These are phyloP conservation scores for Telmatochromis sp. DNA, from an alignment of 2,113 vertebrate species.

Conservation along the genomic window DNA sequence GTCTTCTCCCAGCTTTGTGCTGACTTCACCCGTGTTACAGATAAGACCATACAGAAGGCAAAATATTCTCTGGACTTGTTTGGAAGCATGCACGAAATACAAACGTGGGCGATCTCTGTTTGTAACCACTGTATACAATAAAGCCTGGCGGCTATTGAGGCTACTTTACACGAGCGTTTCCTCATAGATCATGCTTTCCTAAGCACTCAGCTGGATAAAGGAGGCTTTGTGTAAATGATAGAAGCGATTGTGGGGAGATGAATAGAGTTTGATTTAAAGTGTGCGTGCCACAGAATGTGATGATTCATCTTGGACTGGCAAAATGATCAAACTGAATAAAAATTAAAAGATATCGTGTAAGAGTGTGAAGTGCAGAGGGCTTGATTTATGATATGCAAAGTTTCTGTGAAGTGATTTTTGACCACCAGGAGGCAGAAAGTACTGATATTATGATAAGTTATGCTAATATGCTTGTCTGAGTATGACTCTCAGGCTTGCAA, in stretches of 20 bases:
- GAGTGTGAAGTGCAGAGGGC: not conserved
- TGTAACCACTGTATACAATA: not conserved
- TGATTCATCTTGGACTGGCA: not conserved
- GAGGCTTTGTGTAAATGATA: conserved; percentile 4
- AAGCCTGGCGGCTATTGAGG: not conserved
- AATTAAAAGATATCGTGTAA: not conserved
- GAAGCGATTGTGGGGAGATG: not conserved
- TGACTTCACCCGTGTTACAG: not conserved
- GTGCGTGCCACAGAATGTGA: not conserved
- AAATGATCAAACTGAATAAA: not conserved
- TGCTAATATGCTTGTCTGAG: not conserved
- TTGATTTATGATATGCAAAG: not conserved
- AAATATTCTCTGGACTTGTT: conserved; percentile 28
- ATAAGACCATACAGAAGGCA: conserved; percentile 24
- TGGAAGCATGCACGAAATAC: conserved; percentile 6
- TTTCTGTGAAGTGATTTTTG: not conserved
- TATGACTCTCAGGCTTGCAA: not conserved
- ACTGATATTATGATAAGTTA: not conserved
- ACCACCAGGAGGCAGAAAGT: not conserved
- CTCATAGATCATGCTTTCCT: conserved; percentile 2
- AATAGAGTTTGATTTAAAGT: not conserved
- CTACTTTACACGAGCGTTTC: not conserved
- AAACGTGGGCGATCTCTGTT: conserved; percentile 5
- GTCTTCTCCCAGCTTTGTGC: not conserved
- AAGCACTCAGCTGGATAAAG: not conserved